Percentiles rank a stretch among this genome's conserved stretches.
Conservation (phyloP, 2,797 vertebrate species). For the Pseudopleuronectes americanus region DNA sequence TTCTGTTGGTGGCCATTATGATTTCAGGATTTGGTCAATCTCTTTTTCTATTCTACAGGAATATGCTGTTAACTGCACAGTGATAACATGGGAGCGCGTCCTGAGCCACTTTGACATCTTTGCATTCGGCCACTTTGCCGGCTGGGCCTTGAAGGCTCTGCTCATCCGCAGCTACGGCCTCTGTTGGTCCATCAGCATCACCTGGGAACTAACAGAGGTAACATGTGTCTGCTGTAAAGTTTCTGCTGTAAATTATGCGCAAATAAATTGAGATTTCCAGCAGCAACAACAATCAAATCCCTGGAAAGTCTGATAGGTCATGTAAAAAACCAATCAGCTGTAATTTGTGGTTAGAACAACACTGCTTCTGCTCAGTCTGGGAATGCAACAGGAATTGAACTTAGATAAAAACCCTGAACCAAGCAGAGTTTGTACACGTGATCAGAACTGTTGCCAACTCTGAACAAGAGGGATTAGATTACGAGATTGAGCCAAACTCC, state of each 20-base stretch:
- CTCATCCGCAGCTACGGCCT: conserved; percentile 95
- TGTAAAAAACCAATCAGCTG: no score
- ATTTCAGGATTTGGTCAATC: background rate
- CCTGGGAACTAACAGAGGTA: conserved; percentile 98
- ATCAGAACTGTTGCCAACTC: no score
- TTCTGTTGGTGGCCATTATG: background rate
- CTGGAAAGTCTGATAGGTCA: background rate
- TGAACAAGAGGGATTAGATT: no score
- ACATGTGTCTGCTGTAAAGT: conserved; percentile 55
- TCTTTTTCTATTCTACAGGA: conserved; percentile 80
- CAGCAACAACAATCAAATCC: background rate
- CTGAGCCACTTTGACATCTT: conserved; percentile 97
- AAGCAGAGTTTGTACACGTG: no score
- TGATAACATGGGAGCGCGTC: conserved; percentile 95
- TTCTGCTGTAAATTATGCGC: conserved; percentile 20
- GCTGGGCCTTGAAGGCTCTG: conserved; percentile 97
- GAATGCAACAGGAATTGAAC: no score
- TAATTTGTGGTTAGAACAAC: no score
- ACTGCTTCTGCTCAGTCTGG: no score
- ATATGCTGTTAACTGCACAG: conserved; percentile 95
- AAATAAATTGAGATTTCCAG: background rate
- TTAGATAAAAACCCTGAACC: no score
- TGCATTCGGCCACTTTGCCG: conserved; percentile 97
- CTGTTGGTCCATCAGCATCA: conserved; percentile 99
- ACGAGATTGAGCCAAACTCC: no score